Evolutionary conservation across 2,113 vertebrate genomes (phyloP), one percentile per base, ranked within the genome.

Genomic region (Syngnathus typhle): DNA sequence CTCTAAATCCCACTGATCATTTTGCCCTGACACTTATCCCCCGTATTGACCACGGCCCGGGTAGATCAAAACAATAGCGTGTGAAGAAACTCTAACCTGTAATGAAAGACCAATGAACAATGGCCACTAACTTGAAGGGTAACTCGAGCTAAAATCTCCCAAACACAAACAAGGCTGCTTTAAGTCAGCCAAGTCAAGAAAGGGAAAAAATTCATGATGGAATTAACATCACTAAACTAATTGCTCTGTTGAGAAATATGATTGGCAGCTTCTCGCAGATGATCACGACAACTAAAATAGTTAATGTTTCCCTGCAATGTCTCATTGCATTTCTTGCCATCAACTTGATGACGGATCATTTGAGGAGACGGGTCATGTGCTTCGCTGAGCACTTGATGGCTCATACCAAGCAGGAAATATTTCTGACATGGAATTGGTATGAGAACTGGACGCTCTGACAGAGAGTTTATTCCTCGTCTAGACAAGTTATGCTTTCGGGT

Each of bases 81-180:
- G 85, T 88, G 90, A 90, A 91, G 94, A 87, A 95, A 96, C 95
- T 94, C 94, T 94, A 94, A 93, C 89, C 92, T 91, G 91, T 91
- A 93, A 91, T 94, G 92, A 93, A 94, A 94, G 92, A 90, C 92
- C 92, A 90, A 89, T 75, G 90, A 94, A 96, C 94, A 96, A 96
- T 94, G 91, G 93, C 86, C 63, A 73, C 68, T 79, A 92, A 89
- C 88, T 91, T 91, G 87, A 92, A 93, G 91, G 93, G 94, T 93
- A 96, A 96, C 90, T 91, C 86, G 90, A 96, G 91, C 92, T 93
- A 92, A 94, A 94, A 93, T 92, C 94, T 93, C 91, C 91, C 90
- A 92, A 93, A 92, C 92, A 91, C 89, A 92, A 91, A 89, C 90
- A 88, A 92, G 90, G 88, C 90, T 91, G 89, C 90, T 91, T 90